Evolutionary conservation across 1,140 invertebrate species (phyloP).

Genomic region (Trissolcus basalis): DNA sequence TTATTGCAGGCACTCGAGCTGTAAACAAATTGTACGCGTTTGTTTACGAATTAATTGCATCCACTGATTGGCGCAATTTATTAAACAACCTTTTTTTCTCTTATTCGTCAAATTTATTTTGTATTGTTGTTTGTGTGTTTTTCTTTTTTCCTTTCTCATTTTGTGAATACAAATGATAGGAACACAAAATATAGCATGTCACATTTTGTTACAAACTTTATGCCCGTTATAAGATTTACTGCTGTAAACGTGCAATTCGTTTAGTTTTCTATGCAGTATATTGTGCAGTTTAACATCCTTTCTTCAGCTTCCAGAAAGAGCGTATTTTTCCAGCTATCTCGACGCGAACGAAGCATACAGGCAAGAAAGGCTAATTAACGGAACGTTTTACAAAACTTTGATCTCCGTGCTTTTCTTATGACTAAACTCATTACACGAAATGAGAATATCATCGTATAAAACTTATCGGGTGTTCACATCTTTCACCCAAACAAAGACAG

Average conservation of each 20-base stretch:
- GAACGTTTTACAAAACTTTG: slow-evolving; percentile 55
- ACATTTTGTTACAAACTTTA: no score
- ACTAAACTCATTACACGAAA: slow-evolving; percentile 53
- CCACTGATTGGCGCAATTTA: no score
- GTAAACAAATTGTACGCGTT: no score
- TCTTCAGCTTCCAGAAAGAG: slow-evolving; percentile 23
- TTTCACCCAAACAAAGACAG: slow-evolving; percentile 8
- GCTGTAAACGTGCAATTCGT: slow-evolving; percentile 21
- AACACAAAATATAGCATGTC: no score
- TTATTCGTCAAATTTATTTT: no score
- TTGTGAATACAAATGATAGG: no score
- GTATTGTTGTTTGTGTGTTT: no score
- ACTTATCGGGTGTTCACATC: slow-evolving; percentile 36
- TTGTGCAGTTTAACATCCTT: slow-evolving; percentile 39
- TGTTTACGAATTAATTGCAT: no score
- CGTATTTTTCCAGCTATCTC: slow-evolving; percentile 47
- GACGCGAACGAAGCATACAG: slow-evolving; percentile 34
- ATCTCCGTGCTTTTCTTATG: slow-evolving; percentile 55
- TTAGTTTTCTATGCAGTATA: slow-evolving; percentile 27
- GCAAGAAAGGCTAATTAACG: slow-evolving; percentile 58
- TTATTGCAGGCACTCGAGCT: slow-evolving; percentile 3
- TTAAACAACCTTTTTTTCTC: no score
- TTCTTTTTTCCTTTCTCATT: no score
- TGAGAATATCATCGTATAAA: slow-evolving; percentile 51
- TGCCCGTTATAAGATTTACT: no score